Base-by-base conservation (phyloP, 2,888 invertebrate genomes). In the Pollenia griseotomentosa region DNA sequence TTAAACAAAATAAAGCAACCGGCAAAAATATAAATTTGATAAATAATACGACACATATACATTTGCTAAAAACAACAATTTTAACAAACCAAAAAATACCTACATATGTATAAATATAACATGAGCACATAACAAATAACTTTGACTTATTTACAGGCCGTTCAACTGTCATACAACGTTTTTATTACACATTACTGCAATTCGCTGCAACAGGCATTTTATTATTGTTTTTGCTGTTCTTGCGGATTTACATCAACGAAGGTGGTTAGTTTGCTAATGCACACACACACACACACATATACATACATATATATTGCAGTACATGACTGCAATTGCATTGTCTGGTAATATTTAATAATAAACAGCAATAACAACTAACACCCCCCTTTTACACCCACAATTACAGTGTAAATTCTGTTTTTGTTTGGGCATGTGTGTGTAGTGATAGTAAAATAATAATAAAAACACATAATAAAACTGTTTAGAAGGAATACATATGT, bases 121-220 rank as follows among this genome's bases (percentile, higher is more conserved):
- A 74, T 51, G 46, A 81, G 6, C 65, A 44, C 55, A 71, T 46
- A 85, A 55, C 46, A 84, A 87, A 90, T 91, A 93, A 92, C 93
- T 93, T 93, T 93, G 93, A 93, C 93, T 93, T 93, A 93, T 91
- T 93, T 93, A 90, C 90, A 93, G 93, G 93, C 90, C 92, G 90
- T 93, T 93, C 93, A 93, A 93, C 93, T 90, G 90, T 87, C 89
- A 78, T 81, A 19, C 70, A 70, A 61, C 51, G 19, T n/a, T 23
- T 75, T 42, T 46, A 46, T 19, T 19, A 11, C 12, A 65, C 12
- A 33, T 83, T 83, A 85, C 86, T 88, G 88, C 71, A 53, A 40
- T 48, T 68, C 66, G 61, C 75, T 68, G 59, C 86, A 81, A 78
- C 74, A 83, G 79, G 59, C 53, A 73, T 57, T 66, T 61, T 66